Base-by-base conservation (phyloP, 2,888 invertebrate species). In the Acleris sparsana region DNA sequence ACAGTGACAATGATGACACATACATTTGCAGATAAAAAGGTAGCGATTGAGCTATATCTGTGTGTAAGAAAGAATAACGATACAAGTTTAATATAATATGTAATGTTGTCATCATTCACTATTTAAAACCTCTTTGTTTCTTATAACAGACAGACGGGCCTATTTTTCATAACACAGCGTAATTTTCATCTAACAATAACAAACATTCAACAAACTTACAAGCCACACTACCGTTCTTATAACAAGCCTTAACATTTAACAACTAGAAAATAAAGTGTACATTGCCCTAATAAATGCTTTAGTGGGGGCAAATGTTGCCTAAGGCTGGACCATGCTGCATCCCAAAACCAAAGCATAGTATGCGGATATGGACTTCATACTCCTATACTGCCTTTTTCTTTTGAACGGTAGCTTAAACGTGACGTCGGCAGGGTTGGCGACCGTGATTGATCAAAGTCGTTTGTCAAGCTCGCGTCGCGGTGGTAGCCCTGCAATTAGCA, bases 401-500 rank as follows among this genome's bases (percentile, higher is more conserved):
- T 33, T 33, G 33, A 2, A 9, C 33, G 33, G 33, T 33, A 33
- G 33, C 33, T 33, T 33, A 88, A 86, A 88, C 85, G 83, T 84
- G 84, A 87, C 89, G 88, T 89, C 84, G 79, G 74, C 63, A 69
- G 70, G 68, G 69, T 55, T 69, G 61, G 61, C 56, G 64, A 64
- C 63, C n/a, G 67, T 72, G 72, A 72, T 72, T 72, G 72, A 72
- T 72, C 71, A 67, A 71, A 70, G 66, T 71, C 71, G 70, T 72
- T 71, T 69, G 72, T 72, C 71, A 72, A 66, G 53, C 72, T 71
- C 76, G 82, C 84, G 89, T 89, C 89, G 89, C 86, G 84, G 33
- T 67, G 69, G 69, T 63, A 70, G 65, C 71, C 71, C 70, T 72
- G 70, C 71, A 63, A 70, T 70, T 72, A 72, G 70, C 67, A 71